Conservation (phyloP, 2,113 vertebrate genomes). For the Lophura nycthemera region DNA sequence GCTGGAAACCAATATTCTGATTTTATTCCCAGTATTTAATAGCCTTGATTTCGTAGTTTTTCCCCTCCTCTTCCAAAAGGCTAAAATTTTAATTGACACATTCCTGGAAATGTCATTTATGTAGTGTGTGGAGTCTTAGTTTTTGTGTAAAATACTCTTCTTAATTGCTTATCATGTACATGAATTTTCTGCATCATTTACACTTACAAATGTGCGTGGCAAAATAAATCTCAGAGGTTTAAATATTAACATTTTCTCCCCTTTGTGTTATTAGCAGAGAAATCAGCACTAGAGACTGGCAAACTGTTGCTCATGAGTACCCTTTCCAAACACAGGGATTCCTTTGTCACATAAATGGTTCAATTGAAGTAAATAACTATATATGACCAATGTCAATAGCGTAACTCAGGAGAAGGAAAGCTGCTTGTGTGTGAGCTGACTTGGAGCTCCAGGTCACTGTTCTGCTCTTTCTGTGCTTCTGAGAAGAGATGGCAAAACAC, state of each 20-base stretch:
- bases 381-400: not conserved
- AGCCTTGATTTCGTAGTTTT: constrained; percentile 40
- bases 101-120: constrained; percentile 73
- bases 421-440: not conserved
- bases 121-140: constrained; percentile 22
- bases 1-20: constrained; percentile 69
- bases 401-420: not conserved
- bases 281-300: not conserved
- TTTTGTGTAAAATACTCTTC: constrained; percentile 53
- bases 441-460: not conserved
- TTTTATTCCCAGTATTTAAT: constrained; percentile 67
- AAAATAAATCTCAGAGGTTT: constrained; percentile 57
- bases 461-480: not conserved
- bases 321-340: not conserved
- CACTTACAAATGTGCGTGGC: constrained; percentile 61
- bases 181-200: constrained; percentile 61
- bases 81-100: constrained; percentile 74
- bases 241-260: constrained; percentile 56
- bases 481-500: not conserved
- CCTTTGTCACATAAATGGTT: constrained; percentile 4
- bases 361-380: not conserved
- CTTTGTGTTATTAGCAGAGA: constrained; percentile 44
- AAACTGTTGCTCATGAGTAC: constrained; percentile 47
- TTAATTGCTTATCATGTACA: constrained; percentile 69
- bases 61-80: constrained; percentile 49